Conservation (phyloP, 2,888 invertebrate genomes). For the Prosopocoilus inquinatus region DNA sequence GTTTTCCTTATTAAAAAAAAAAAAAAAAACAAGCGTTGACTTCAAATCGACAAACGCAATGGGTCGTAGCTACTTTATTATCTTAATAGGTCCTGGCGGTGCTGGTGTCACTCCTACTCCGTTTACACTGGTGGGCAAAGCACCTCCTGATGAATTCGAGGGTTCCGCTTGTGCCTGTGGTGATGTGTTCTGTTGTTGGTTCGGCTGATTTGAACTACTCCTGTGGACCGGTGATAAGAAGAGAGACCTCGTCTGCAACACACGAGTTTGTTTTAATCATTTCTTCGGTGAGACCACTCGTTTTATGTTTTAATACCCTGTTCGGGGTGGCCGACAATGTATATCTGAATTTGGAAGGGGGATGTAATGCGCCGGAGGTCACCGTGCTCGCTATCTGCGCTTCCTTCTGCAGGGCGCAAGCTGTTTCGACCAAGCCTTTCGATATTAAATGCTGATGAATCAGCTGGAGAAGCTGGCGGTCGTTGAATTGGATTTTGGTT, state of each 20-base stretch:
- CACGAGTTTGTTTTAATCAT: not conserved
- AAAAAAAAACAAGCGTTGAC: constrained; percentile 5
- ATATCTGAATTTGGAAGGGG: constrained; percentile 51
- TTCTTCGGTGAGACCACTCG: not conserved
- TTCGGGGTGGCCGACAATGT: constrained; percentile 55
- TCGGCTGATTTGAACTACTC: constrained; percentile 6
- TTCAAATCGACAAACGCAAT: not conserved
- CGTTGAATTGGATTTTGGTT: constrained; percentile 93
- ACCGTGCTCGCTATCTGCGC: constrained; percentile 64
- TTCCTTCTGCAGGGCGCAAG: constrained; percentile 72
- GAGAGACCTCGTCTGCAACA: constrained; percentile 18
- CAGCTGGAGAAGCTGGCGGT: constrained; percentile 86
- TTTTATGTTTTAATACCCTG: constrained; percentile 46
- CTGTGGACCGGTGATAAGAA: constrained; percentile 24
- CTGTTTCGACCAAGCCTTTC: constrained; percentile 73
- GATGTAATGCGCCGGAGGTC: constrained; percentile 41
- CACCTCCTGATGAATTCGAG: not conserved
- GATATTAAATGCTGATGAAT: constrained; percentile 84
- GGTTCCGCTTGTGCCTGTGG: constrained; percentile 3
- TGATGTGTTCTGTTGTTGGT: constrained; percentile 1
- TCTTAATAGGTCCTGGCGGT: constrained; percentile 20
- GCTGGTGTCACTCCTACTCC: constrained; percentile 1
- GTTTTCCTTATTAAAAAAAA: constrained; percentile 29
- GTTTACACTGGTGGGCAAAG: not conserved
- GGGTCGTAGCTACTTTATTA: constrained; percentile 17